Base-by-base conservation (phyloP, 2,797 vertebrate genomes). In the Anguilla pacifica region DNA sequence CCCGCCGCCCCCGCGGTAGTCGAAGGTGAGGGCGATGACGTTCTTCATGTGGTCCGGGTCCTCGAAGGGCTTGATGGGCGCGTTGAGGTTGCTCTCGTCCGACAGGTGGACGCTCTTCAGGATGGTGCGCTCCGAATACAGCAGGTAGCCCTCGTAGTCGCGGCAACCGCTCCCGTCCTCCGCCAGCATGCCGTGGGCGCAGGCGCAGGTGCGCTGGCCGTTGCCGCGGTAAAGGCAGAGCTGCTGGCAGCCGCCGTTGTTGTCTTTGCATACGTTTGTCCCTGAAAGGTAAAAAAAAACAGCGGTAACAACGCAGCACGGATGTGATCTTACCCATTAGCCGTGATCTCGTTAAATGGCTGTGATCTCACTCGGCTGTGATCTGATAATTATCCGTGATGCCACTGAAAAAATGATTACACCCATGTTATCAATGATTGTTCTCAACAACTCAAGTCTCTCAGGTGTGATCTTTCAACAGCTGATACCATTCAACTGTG, bases 21-120 rank as follows among this genome's bases (percentile, higher is more conserved):
- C 96, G 0, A 97, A 97, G 84, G 96, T 96, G 92, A 97, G 85
- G 1, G 96, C 96, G 0, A 97, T 97, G 91, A 97, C 96, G 0
- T 97, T 97, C 91, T 97, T 97, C 96, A 97, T 97, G 93, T 96
- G 95, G 82, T 97, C 96, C 0, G 95, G 94, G 0, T 97, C 96
- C 92, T 97, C 96, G 0, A 97, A 97, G 84, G 96, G 96, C 59
- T 97, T 96, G 86, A 97, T 95, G 0, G 96, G 96, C 0, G 96
- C 96, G 0, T 97, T 97, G 86, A 97, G 96, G 91, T 97, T 97
- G 91, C 94, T 96, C 88, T 97, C 96, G 0, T 97, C 96, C 0
- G 96, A 97, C 7, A 97, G 91, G 90, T 97, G 96, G 90, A 97
- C 96, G 88, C 96, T 97, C 91, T 97, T 97, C 85, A 97, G 95